Evolutionary conservation across 2,113 vertebrate genomes (phyloP).

Genomic region (Periophthalmodon schlosseri): DNA sequence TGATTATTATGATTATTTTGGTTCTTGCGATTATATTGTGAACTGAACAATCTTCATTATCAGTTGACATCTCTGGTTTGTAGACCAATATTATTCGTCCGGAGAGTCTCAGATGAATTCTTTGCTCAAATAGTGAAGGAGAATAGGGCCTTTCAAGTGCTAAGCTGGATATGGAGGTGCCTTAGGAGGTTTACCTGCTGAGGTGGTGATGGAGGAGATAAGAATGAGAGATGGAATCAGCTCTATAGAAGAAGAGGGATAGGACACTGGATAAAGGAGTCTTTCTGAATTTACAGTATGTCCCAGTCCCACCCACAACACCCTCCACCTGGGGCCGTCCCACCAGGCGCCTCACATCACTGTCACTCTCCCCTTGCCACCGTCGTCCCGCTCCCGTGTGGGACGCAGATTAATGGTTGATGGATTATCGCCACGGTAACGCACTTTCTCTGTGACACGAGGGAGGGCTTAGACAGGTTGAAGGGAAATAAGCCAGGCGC

Average conservation of each 20-base stretch:
- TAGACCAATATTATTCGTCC: background rate
- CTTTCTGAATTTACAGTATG: conserved; percentile 2
- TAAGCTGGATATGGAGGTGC: background rate
- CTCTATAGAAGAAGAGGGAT: background rate
- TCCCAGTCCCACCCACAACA: conserved; percentile 93
- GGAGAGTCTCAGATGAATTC: background rate
- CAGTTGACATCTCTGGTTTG: no score
- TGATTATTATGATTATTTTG: no score
- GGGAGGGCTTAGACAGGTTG: conserved; percentile 14
- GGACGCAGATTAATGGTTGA: conserved; percentile 36
- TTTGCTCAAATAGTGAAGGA: background rate
- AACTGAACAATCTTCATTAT: no score
- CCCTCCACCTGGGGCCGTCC: conserved; percentile 90
- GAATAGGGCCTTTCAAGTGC: background rate
- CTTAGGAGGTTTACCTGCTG: background rate
- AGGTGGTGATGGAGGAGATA: background rate
- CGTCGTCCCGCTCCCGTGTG: conserved; percentile 10
- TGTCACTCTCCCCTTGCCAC: conserved; percentile 4
- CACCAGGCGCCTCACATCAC: background rate
- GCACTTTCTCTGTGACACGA: background rate
- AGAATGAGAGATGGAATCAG: background rate
- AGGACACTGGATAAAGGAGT: background rate
- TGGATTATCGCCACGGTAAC: conserved; percentile 34
- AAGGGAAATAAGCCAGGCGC: conserved; percentile 17
- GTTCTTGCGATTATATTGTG: no score